Percentiles rank a stretch among this genome's conserved stretches.
These are phyloP conservation scores for Megaceryle maxima DNA, from an alignment of 2,113 vertebrate species.

Conservation along the genomic window DNA sequence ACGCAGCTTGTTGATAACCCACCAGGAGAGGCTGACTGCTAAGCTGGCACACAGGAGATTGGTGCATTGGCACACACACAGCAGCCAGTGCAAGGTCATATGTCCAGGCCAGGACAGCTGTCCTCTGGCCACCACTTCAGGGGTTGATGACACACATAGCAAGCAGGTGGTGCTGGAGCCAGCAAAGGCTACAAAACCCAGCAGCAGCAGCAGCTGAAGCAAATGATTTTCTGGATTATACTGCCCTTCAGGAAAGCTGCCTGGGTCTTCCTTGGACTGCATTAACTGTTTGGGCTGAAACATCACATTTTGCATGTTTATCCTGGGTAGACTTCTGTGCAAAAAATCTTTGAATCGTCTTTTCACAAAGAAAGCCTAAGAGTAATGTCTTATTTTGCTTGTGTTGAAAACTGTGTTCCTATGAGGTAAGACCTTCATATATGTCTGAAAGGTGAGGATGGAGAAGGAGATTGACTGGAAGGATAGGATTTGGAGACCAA, in stretches of 20 bases:
- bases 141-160: neutral
- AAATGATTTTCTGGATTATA: neutral
- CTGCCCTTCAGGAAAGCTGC: neutral
- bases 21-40: neutral
- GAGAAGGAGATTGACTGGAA: neutral
- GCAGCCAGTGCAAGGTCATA: neutral
- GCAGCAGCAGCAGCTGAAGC: neutral
- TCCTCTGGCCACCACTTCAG: neutral
- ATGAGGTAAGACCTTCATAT: neutral
- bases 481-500: neutral
- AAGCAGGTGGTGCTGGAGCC: neutral
- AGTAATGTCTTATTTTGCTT: neutral
- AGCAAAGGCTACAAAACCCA: neutral
- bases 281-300: neutral
- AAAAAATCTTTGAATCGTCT: neutral
- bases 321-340: neutral
- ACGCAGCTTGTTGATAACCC: neutral
- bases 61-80: rapidly evolving
- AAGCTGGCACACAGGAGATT: rapidly evolving
- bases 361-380: neutral
- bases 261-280: neutral
- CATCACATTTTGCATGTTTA: neutral
- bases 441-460: neutral
- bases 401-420: neutral
- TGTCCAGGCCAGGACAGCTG: neutral